phyloP scores from a whole-genome alignment of 2,113 vertebrate genomes.

The Albula goreensis region DNA sequence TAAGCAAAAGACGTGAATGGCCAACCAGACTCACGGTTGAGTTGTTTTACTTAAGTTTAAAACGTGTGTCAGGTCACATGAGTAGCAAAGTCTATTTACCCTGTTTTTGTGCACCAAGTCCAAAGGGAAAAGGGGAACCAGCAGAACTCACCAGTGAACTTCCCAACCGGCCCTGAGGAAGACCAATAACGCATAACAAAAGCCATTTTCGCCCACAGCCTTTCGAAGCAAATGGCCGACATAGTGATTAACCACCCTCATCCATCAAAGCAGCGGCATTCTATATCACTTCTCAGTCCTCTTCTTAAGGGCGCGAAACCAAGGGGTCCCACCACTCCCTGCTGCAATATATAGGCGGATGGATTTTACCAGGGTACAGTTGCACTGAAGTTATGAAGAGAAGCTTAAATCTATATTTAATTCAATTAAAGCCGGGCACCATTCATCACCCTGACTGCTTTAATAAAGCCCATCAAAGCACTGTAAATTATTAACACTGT shows the following conservation, averaged over 20 bases:
- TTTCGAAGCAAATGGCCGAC: not conserved
- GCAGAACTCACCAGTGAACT: too few species aligned
- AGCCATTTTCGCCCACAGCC: not conserved
- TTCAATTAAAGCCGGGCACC: conserved; percentile 51
- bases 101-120: not conserved
- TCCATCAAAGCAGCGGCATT: not conserved
- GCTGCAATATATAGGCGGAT: conserved; percentile 45
- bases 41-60: too few species aligned
- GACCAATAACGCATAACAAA: not conserved
- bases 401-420: conserved; percentile 64
- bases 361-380: conserved; percentile 48
- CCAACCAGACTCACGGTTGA: too few species aligned
- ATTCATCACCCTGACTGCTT: conserved; percentile 59
- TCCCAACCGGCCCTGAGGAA: not conserved
- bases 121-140: not conserved
- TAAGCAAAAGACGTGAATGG: too few species aligned
- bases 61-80: not conserved
- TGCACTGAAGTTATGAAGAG: conserved; percentile 46
- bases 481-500: conserved; percentile 54
- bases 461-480: conserved; percentile 57
- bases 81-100: not conserved
- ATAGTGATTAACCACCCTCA: not conserved
- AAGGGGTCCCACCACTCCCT: conserved; percentile 38
- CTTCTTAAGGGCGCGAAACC: conserved; percentile 13
- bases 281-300: conserved; percentile 13